Conservation (phyloP, 2,113 vertebrate genomes). For the Leucoraja erinaceus region DNA sequence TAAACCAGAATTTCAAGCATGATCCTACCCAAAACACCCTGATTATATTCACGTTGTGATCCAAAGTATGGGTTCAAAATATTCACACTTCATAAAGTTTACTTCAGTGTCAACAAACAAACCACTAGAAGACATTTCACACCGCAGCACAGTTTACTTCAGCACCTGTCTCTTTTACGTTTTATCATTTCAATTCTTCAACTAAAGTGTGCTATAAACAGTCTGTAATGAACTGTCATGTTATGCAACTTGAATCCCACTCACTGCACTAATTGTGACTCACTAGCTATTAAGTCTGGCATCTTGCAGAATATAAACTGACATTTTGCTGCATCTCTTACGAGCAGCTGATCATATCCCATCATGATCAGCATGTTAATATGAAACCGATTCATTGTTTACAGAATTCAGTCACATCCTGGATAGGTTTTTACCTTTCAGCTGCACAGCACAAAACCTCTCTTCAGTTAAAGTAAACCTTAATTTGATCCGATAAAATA, state of each 20-base stretch:
- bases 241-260: background rate
- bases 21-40: background rate
- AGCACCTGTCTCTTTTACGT: background rate
- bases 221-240: background rate
- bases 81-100: background rate
- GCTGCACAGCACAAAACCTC: too few species aligned
- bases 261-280: background rate
- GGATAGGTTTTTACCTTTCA: background rate
- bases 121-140: background rate
- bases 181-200: constrained; percentile 13
- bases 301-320: background rate
- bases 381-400: background rate
- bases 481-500: background rate
- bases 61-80: background rate
- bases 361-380: background rate
- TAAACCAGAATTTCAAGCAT: background rate
- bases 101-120: background rate
- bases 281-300: background rate
- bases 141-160: background rate
- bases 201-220: constrained; percentile 6
- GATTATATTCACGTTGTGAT: background rate
- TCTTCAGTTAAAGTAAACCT: background rate
- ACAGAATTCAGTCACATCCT: background rate
- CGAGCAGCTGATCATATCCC: background rate
- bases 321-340: background rate